Evolutionary conservation across 2,113 vertebrate genomes (phyloP).

Genomic region (Microcebus lehilahytsara): DNA sequence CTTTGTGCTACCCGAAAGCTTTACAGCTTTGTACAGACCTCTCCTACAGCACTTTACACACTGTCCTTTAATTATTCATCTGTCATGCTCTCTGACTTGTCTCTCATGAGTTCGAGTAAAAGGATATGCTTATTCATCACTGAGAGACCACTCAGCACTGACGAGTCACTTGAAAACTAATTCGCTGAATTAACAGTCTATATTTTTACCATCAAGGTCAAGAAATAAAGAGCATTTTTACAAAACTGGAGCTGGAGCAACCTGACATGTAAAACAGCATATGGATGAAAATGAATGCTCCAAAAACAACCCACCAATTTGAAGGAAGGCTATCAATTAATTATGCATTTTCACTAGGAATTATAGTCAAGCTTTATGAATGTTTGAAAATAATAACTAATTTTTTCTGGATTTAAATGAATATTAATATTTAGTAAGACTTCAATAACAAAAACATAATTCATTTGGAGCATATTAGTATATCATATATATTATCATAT

Average conservation of each 20-base stretch:
- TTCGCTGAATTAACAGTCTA: not conserved
- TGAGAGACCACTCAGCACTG: not conserved
- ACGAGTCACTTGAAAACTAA: not conserved
- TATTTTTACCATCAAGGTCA: not conserved
- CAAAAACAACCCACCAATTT: not conserved
- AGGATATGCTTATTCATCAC: not conserved
- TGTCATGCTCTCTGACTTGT: not conserved
- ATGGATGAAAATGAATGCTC: not conserved
- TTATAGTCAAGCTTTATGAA: not conserved
- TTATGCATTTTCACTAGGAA: not conserved
- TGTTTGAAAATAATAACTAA: not conserved
- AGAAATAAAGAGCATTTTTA: not conserved
- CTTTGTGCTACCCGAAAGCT: not conserved
- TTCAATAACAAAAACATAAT: not conserved
- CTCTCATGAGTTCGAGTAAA: not conserved
- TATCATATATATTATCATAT: not conserved
- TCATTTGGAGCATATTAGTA: not conserved
- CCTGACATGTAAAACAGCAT: not conserved
- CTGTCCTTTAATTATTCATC: not conserved
- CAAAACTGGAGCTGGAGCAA: not conserved
- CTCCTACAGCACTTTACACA: not conserved
- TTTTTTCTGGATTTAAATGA: slow-evolving; percentile 29
- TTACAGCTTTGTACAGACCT: not conserved
- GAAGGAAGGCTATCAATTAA: not conserved
- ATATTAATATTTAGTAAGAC: not conserved